Percentiles rank a stretch among this genome's conserved stretches.
Evolutionary conservation across 1,140 invertebrate genomes (phyloP).

Genomic region (Aphelenchoides besseyi): DNA sequence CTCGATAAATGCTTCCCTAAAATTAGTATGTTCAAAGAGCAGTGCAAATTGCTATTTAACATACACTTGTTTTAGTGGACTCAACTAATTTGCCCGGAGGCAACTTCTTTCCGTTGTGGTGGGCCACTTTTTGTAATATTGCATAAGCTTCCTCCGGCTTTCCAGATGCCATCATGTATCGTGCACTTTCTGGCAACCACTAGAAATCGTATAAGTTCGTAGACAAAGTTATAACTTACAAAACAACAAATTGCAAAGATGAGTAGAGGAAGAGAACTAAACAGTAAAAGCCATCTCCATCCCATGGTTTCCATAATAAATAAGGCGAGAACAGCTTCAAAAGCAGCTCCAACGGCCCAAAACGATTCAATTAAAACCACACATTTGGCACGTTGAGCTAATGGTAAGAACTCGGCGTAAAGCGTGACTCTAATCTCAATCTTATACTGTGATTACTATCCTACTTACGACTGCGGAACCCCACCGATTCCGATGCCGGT

Average conservation of each 20-base stretch:
- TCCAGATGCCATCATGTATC: slow-evolving; percentile 80
- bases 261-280: slow-evolving; percentile 81
- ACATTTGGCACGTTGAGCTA: slow-evolving; percentile 86
- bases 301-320: slow-evolving; percentile 85
- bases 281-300: slow-evolving; percentile 81
- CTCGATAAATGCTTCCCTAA: slow-evolving; percentile 57
- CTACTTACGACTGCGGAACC: slow-evolving; percentile 87
- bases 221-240: slow-evolving; percentile 60
- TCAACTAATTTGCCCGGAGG: slow-evolving; percentile 80
- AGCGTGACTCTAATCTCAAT: slow-evolving; percentile 77
- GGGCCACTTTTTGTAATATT: slow-evolving; percentile 78
- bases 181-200: slow-evolving; percentile 89
- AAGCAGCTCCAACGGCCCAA: slow-evolving; percentile 81
- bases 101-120: slow-evolving; percentile 84
- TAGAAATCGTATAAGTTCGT: slow-evolving; percentile 61
- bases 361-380: slow-evolving; percentile 92
- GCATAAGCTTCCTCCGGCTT: slow-evolving; percentile 78
- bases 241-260: slow-evolving; percentile 70
- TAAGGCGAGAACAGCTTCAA: slow-evolving; percentile 74
- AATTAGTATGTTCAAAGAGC: no score
- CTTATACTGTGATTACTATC: neutral
- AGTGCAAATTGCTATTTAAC: neutral
- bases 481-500: slow-evolving; percentile 94
- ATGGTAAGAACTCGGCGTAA: slow-evolving; percentile 89
- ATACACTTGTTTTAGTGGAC: slow-evolving; percentile 68